Evolutionary conservation across 2,888 invertebrate species (phyloP).

Genomic region (Zelleria hepariella): DNA sequence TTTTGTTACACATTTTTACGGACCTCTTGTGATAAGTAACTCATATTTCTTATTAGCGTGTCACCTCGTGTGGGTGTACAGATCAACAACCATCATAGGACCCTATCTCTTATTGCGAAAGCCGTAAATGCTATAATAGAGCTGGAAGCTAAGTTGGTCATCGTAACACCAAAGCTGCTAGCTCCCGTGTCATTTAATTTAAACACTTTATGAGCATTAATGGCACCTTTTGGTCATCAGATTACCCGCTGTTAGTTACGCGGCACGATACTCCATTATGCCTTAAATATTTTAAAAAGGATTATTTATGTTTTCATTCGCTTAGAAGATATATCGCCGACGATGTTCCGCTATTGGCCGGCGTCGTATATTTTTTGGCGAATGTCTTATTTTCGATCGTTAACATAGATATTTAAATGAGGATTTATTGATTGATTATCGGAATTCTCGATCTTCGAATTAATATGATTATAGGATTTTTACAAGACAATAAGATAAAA

Average conservation of each 20-base stretch:
- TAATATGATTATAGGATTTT: neutral
- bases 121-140: neutral
- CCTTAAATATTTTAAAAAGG: neutral
- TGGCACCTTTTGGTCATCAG: neutral
- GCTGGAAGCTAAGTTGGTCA: neutral
- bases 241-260: neutral
- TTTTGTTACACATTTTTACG: neutral
- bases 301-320: neutral
- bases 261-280: neutral
- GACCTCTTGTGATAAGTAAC: neutral
- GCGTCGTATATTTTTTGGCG: neutral
- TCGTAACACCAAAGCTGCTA: neutral
- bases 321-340: neutral
- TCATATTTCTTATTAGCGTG: neutral
- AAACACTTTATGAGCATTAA: neutral
- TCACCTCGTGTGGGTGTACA: neutral
- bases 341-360: neutral
- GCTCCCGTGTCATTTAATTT: neutral
- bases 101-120: neutral
- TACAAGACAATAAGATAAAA: neutral
- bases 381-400: neutral
- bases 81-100: neutral
- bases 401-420: neutral
- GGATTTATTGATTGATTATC: neutral
- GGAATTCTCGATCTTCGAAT: neutral